Percentiles rank a stretch among this genome's conserved stretches.
Evolutionary conservation across 2,113 vertebrate species (phyloP).

Genomic region (Ursus arctos): DNA sequence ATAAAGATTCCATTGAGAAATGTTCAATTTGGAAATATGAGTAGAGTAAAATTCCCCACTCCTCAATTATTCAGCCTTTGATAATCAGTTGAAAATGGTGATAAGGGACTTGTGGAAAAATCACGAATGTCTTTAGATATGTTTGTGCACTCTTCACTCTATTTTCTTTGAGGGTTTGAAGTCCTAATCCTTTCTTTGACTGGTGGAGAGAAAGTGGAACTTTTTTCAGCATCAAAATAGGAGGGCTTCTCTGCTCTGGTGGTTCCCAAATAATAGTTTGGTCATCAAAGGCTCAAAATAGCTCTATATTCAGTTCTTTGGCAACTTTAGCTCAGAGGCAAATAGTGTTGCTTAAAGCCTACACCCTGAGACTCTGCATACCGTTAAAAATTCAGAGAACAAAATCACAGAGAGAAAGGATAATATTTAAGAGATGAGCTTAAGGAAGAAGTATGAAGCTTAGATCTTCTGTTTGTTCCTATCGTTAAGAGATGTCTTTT

Average conservation of each 20-base stretch:
- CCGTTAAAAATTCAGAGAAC: background rate
- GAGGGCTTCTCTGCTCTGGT: background rate
- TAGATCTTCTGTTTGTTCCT: background rate
- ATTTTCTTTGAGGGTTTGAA: background rate
- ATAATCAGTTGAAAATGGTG: background rate
- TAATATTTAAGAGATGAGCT: background rate
- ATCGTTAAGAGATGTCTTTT: background rate
- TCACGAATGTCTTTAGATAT: background rate
- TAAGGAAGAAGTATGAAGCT: background rate
- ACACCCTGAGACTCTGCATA: background rate
- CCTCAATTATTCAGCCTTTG: background rate
- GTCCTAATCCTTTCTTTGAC: background rate
- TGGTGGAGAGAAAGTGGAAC: background rate
- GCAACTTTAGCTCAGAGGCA: constrained; percentile 31
- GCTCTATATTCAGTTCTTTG: background rate
- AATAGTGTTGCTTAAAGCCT: background rate
- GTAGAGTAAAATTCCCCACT: background rate
- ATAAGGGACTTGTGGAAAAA: background rate
- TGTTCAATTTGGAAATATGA: background rate
- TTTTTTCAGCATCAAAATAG: constrained; percentile 9
- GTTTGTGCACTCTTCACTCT: background rate
- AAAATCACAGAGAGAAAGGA: constrained; percentile 15
- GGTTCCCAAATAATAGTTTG: background rate
- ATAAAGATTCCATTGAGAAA: constrained; percentile 11
- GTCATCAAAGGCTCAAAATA: background rate